phyloP scores from a whole-genome alignment of 2,888 invertebrate genomes.

The Nysson spinosus region DNA sequence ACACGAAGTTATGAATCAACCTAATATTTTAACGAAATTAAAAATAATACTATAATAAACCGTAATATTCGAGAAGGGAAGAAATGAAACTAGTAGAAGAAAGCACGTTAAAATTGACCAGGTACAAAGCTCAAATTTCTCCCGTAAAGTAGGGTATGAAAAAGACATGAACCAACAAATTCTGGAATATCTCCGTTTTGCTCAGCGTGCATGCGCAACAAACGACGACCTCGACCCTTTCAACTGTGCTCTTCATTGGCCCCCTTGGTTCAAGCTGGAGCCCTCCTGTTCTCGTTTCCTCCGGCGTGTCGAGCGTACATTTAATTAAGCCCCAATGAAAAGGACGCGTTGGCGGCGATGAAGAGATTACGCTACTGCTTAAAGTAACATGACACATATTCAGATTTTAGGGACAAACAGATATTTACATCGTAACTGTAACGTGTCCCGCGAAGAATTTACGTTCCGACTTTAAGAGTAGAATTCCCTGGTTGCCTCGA shows the following conservation, averaged over 20 bases:
- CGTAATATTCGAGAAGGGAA: no score
- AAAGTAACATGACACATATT: constrained; percentile 38
- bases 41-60: no score
- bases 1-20: no score
- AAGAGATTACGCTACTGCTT: constrained; percentile 50
- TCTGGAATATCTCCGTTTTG: constrained; percentile 46
- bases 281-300: constrained; percentile 54
- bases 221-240: constrained; percentile 55
- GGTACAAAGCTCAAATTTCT: no score
- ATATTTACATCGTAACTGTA: not conserved
- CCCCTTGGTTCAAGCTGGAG: constrained; percentile 44
- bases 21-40: no score
- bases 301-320: constrained; percentile 58
- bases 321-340: constrained; percentile 72
- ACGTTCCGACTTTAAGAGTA: no score
- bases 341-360: constrained; percentile 63
- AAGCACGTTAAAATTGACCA: no score
- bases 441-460: not conserved
- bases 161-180: constrained; percentile 28
- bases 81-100: no score
- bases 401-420: constrained; percentile 23
- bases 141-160: not conserved
- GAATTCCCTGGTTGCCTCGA: no score
- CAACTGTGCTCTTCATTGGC: constrained; percentile 43
- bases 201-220: constrained; percentile 36